Conservation (phyloP, 2,888 invertebrate species). For the Druceiella hillmani region DNA sequence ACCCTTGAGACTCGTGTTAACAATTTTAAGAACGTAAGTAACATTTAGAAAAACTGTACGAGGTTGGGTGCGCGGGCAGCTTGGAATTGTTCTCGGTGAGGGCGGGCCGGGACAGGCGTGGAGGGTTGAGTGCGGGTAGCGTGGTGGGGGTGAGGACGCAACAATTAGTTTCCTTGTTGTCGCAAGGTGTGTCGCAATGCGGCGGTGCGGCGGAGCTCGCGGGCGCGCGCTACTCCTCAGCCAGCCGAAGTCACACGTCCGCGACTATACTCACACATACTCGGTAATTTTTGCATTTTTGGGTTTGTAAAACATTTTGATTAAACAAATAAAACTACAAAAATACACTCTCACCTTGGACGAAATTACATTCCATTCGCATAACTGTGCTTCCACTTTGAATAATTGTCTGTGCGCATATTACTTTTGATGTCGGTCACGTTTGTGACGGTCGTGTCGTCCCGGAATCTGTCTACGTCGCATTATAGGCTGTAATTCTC, state of each 20-base stretch:
- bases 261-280: constrained; percentile 50
- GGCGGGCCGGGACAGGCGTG: constrained; percentile 38
- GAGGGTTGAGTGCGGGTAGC: constrained; percentile 26
- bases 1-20: no score
- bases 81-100: constrained; percentile 25
- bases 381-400: no score
- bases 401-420: no score
- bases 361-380: no score
- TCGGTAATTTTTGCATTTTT: constrained; percentile 52
- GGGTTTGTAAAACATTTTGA: constrained; percentile 55
- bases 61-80: constrained; percentile 12
- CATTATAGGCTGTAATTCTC: no score
- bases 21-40: no score
- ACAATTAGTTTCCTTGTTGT: constrained; percentile 57
- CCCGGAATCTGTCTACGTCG: no score
- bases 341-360: constrained; percentile 4
- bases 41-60: no score
- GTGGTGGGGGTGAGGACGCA: constrained; percentile 48
- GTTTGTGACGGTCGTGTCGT: no score
- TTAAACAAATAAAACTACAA: no score
- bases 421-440: no score
- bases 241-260: constrained; percentile 39
- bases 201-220: constrained; percentile 46
- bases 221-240: constrained; percentile 26
- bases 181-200: constrained; percentile 45